Evolutionary conservation across 2,888 invertebrate species (phyloP).

Genomic region (Drosophila neutralis): DNA sequence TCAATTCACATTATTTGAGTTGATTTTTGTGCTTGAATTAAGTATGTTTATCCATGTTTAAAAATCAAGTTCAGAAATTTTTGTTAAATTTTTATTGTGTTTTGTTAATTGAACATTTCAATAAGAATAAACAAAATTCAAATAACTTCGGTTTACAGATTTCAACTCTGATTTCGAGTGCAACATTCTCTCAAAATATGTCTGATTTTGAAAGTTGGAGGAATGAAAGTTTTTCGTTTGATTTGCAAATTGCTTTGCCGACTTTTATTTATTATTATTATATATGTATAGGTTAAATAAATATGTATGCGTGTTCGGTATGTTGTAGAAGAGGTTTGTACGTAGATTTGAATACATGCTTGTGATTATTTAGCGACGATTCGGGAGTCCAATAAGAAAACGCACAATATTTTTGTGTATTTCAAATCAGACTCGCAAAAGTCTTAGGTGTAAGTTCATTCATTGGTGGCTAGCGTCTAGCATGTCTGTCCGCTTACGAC

Average conservation of each 20-base stretch:
- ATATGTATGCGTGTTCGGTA: slow-evolving; percentile 29
- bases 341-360: slow-evolving; percentile 53
- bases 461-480: slow-evolving; percentile 61
- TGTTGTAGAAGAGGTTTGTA: slow-evolving; percentile 43
- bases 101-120: not conserved
- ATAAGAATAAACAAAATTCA: not conserved
- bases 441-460: slow-evolving; percentile 56
- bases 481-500: slow-evolving; percentile 36
- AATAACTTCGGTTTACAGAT: not conserved
- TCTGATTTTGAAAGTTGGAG: not conserved
- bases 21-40: not conserved
- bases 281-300: slow-evolving; percentile 38
- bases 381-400: slow-evolving; percentile 85
- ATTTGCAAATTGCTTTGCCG: slow-evolving; percentile 8
- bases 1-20: not conserved
- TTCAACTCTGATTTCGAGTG: not conserved
- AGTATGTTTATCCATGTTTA: not conserved
- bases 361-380: slow-evolving; percentile 74
- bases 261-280: slow-evolving; percentile 34
- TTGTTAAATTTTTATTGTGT: not conserved
- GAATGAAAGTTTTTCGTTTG: slow-evolving; percentile 1
- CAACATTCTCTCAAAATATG: not conserved
- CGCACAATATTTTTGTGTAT: slow-evolving; percentile 22
- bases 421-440: slow-evolving; percentile 85
- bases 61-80: not conserved